phyloP scores from a whole-genome alignment of 1,140 invertebrate species.

The Vanessa atalanta region DNA sequence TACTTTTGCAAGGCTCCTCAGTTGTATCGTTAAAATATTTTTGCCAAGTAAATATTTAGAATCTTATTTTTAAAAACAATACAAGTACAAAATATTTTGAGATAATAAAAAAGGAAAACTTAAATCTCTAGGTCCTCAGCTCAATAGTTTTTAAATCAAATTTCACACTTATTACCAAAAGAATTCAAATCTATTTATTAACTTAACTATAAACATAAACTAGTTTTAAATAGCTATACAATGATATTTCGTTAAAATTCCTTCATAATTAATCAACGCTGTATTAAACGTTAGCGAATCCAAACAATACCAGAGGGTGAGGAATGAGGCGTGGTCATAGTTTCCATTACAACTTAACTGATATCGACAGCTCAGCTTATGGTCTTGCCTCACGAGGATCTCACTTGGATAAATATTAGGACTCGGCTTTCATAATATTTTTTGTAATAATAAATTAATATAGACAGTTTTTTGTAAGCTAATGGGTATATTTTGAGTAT shows the following conservation, averaged over 20 bases:
- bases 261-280: neutral
- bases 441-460: neutral
- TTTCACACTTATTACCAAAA: neutral
- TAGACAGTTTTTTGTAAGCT: neutral
- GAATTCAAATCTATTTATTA: neutral
- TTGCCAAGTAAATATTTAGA: too few species aligned
- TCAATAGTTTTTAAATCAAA: too few species aligned
- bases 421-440: neutral
- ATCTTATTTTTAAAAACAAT: too few species aligned
- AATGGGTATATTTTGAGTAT: too few species aligned
- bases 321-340: constrained; percentile 52
- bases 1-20: too few species aligned
- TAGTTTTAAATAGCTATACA: neutral
- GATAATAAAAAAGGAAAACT: too few species aligned
- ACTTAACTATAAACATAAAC: too few species aligned
- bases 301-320: constrained; percentile 34
- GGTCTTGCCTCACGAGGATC: constrained; percentile 44
- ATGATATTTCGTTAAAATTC: neutral
- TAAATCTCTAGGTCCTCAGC: too few species aligned
- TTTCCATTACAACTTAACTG: constrained; percentile 63
- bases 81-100: too few species aligned
- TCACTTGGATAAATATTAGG: constrained; percentile 18
- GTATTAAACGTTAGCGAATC: neutral
- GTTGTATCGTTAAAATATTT: too few species aligned
- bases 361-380: constrained; percentile 68